These are phyloP conservation scores for Paramormyrops kingsleyae DNA, from an alignment of 2,113 vertebrate genomes.

Conservation along the genomic window DNA sequence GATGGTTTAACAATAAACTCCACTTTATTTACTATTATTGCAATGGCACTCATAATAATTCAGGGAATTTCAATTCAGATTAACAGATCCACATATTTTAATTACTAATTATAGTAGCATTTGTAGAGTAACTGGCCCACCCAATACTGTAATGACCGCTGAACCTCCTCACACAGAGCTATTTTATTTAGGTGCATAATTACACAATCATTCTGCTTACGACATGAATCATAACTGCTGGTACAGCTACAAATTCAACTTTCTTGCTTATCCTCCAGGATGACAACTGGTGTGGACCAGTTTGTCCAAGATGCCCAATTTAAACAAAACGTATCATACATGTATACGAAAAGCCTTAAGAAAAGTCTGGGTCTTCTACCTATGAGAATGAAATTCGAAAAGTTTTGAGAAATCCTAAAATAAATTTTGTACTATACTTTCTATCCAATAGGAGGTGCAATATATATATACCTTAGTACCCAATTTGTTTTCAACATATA, in stretches of 20 bases:
- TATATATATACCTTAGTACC: neutral
- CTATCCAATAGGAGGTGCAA: neutral
- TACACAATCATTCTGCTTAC: neutral
- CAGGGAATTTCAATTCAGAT: neutral
- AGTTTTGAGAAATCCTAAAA: neutral
- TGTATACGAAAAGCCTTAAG: neutral
- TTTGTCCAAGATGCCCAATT: neutral
- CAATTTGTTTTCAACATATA: neutral
- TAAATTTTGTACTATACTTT: neutral
- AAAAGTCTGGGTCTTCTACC: neutral
- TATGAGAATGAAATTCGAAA: neutral
- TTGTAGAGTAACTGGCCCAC: neutral
- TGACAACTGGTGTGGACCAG: neutral
- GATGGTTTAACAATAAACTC: neutral
- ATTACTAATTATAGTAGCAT: neutral
- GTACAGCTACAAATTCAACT: neutral
- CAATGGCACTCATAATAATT: neutral
- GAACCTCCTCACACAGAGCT: neutral
- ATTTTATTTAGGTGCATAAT: neutral
- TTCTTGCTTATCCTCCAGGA: neutral
- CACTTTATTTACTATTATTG: neutral
- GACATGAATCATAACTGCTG: neutral
- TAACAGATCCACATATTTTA: neutral
- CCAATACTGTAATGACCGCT: neutral
- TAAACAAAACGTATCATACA: neutral